Conservation (phyloP, 2,113 vertebrate species). For the Callipepla californica region DNA sequence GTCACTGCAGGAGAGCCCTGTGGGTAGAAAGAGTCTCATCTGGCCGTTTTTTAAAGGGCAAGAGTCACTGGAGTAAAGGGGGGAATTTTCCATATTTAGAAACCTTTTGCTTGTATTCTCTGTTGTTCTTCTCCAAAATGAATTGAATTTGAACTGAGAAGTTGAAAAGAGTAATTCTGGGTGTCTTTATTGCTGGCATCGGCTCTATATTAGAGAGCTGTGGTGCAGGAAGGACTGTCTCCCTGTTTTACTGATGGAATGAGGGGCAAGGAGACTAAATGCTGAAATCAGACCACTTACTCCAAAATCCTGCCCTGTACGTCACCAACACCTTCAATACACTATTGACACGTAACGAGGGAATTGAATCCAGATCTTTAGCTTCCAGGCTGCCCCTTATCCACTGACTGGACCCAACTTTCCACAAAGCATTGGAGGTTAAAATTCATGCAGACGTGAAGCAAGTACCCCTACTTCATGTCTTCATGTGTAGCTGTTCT, state of each 20-base stretch:
- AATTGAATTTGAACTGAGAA: background rate
- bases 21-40: slow-evolving; percentile 61
- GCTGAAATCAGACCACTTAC: fast-evolving
- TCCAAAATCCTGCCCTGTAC: background rate
- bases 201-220: background rate
- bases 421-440: background rate
- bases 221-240: background rate
- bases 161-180: background rate
- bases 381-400: background rate
- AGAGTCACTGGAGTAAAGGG: slow-evolving; percentile 41
- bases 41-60: slow-evolving; percentile 73
- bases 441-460: background rate
- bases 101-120: slow-evolving; percentile 10
- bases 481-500: background rate
- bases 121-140: background rate
- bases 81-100: slow-evolving; percentile 44
- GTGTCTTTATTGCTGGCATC: background rate
- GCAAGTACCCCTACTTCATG: background rate
- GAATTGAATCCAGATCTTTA: background rate
- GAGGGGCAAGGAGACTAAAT: too few relatives aligned
- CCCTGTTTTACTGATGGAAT: background rate
- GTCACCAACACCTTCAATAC: background rate
- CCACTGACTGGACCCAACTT: background rate
- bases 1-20: slow-evolving; percentile 68
- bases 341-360: background rate